Percentiles rank a stretch among this genome's conserved stretches.
These are phyloP conservation scores for Micrastur ruficollis DNA, from an alignment of 2,797 vertebrate species.

Conservation along the genomic window DNA sequence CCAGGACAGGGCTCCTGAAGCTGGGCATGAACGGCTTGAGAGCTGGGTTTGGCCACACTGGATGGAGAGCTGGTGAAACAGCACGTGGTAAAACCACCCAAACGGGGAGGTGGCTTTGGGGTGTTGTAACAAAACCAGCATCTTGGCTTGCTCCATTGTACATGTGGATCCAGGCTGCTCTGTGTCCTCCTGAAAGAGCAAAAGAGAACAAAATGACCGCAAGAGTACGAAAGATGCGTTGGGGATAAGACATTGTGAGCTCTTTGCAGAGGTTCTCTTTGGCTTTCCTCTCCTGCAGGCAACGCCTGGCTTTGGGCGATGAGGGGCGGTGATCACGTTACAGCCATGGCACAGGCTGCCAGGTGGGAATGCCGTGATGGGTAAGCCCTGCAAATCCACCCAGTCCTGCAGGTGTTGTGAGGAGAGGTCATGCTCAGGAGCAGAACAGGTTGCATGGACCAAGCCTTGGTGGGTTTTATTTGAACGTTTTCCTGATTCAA, in stretches of 20 bases:
- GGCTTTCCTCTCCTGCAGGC: not conserved
- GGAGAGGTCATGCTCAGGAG: not conserved
- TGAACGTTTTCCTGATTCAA: not conserved
- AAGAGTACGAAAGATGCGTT: rapidly evolving
- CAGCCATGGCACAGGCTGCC: not conserved
- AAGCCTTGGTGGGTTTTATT: not conserved
- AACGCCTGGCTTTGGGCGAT: not conserved
- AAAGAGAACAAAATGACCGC: not conserved
- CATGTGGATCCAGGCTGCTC: not conserved
- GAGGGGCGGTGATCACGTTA: not conserved
- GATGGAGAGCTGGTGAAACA: not conserved
- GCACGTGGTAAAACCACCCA: not conserved
- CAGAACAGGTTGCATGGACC: not conserved
- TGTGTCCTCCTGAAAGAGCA: not conserved
- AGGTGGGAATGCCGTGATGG: not conserved
- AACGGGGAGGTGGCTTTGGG: not conserved
- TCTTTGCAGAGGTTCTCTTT: not conserved
- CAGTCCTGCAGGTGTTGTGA: not conserved
- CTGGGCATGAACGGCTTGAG: not conserved
- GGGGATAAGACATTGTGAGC: not conserved
- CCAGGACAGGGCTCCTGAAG: not conserved
- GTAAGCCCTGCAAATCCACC: not conserved
- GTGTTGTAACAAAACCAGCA: not conserved
- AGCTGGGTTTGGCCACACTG: not conserved
- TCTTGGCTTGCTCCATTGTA: not conserved